Evolutionary conservation across 2,888 invertebrate genomes (phyloP), one percentile per base, ranked within the genome.

Genomic region (Galeruca laticollis): DNA sequence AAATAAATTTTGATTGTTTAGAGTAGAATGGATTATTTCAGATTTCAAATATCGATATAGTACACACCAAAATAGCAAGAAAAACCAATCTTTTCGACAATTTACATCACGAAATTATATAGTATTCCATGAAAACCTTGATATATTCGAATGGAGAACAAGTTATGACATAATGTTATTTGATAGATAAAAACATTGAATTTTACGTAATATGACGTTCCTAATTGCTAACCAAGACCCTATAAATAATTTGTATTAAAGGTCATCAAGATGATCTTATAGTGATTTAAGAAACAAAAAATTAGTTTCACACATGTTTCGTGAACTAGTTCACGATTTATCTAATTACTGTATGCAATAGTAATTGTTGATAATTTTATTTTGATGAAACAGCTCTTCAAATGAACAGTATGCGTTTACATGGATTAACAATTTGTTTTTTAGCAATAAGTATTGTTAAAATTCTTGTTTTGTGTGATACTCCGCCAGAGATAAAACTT

Each of bases 241-340:
- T 57, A 57, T 63, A 65, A 68, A 57, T 59, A 57, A 61, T 66
- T 49, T 60, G 54, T 67, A 40, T 69, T 56, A 74, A 75, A 78
- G 79, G 79, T 79, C 79, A 79, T 72, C 74, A 66, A 33, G 56
- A 57, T 68, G 75, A 72, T 69, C 72, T 75, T 77, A 76, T 76
- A 75, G 74, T 74, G 49, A 69, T 69, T 37, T 40, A 37, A 37
- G 59, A 69, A 54, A 68, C 35, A 61, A 68, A 57, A 73, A 77
- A 77, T 74, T 69, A 70, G 71, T 60, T 71, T 72, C 60, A 63
- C 72, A 75, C 73, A 76, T 77, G 74, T 73, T 72, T 51, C 37
- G 43, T 33, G 26, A 56, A 26, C 70, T 73, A 65, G 74, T 73
- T 70, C 68, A 66, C 49, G 62, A 61, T 62, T 66, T 62, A 70